A percentile compares a stretch with the other conserved stretches of the same genome.
phyloP scores from a whole-genome alignment of 2,113 vertebrate genomes.

The Steatornis caripensis region DNA sequence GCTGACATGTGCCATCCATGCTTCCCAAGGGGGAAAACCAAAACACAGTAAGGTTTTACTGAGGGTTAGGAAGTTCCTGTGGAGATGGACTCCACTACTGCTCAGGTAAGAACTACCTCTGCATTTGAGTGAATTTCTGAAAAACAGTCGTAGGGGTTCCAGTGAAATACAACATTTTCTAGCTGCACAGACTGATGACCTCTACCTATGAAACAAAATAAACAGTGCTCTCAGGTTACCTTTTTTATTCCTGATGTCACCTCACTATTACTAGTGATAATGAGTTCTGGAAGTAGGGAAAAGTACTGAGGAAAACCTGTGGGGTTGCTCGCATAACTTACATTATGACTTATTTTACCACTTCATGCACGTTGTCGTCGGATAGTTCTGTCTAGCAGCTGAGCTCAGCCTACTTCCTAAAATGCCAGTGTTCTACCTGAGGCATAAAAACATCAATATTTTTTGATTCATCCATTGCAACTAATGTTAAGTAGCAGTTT shows the following conservation, averaged over 20 bases:
- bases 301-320: neutral
- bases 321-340: neutral
- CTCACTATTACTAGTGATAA: neutral
- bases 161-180: neutral
- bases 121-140: neutral
- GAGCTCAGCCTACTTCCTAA: neutral
- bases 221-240: neutral
- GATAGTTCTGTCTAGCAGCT: neutral
- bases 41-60: neutral
- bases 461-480: neutral
- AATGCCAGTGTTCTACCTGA: neutral
- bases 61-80: neutral
- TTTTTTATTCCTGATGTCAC: neutral
- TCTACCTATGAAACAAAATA: neutral
- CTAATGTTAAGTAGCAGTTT: neutral
- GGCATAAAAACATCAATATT: neutral
- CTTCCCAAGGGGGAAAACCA: neutral
- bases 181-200: neutral
- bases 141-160: neutral
- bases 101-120: neutral
- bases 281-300: neutral
- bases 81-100: neutral
- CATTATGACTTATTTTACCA: neutral
- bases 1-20: neutral
- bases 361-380: neutral